Evolutionary conservation across 2,888 invertebrate genomes (phyloP), one percentile per base, ranked within the genome.

Genomic region (Criorhina ranunculi): DNA sequence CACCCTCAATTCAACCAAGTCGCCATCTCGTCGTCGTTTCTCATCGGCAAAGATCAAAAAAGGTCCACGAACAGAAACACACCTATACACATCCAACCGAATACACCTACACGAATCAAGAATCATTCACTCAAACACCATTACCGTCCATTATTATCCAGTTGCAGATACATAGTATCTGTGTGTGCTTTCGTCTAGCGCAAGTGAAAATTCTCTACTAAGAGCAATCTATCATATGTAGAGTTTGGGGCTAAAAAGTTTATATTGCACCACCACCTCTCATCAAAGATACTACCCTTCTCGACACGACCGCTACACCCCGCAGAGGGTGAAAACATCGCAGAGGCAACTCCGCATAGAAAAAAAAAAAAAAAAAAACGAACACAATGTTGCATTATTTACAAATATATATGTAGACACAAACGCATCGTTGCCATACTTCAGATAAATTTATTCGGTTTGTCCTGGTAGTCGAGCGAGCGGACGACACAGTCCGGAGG

Each of bases 101-200:
- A 42, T 44, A 73, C 79, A 69, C 79, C 66, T 69, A 51, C 44
- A 79, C 79, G 79, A n/a, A n/a, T 80, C 85, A 80, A 76, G 85
- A 85, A 85, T 85, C 85, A 85, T 85, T 80, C 80, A 85, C 80
- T 85, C 85, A 79, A 75, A 73, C 79, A 79, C 73, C 83, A 85
- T 85, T 79, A 85, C 75, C 73, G 75, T 75, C 53, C 62, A 69
- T 70, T 53, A 78, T 67, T 66, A 79, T 37, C 66, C 59, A 70
- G 46, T 53, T 62, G 62, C 42, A 64, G 60, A 75, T 62, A 72
- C 35, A 42, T 6, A 55, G 55, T 73, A 19, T 55, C 40, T 67
- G 70, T 62, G 70, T 76, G 53, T 66, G 37, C 42, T 67, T 53
- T 67, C 69, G 73, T 73, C 73, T 59, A 70, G 75, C 69, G 51